These are phyloP conservation scores for Microplitis mediator DNA, from an alignment of 1,140 invertebrate species.

Conservation along the genomic window DNA sequence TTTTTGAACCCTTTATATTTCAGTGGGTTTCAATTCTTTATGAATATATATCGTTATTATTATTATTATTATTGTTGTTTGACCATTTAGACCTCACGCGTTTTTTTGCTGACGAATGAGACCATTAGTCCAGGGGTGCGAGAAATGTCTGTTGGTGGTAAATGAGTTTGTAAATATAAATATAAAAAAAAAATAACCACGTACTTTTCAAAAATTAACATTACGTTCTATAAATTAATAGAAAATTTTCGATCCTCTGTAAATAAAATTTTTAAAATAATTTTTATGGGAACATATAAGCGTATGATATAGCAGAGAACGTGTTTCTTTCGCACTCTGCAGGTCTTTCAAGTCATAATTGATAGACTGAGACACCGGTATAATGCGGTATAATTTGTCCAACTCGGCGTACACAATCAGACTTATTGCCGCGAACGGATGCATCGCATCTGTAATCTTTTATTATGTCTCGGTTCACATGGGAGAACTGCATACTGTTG, in stretches of 20 bases:
- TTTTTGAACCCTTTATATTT: neutral
- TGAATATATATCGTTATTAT: too few relatives aligned
- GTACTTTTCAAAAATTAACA: neutral
- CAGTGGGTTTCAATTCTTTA: neutral
- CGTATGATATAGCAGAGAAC: too few relatives aligned
- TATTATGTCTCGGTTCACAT: constrained; percentile 43
- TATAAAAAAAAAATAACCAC: too few relatives aligned
- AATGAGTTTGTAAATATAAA: constrained; percentile 23
- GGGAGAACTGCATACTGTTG: constrained; percentile 2
- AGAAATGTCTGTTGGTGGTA: constrained; percentile 38
- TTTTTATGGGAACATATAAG: neutral
- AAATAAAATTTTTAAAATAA: too few relatives aligned
- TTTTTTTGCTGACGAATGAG: constrained; percentile 44
- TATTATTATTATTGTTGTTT: too few relatives aligned
- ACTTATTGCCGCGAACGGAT: constrained; percentile 61
- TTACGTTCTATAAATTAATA: neutral
- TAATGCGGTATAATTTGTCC: constrained; percentile 62
- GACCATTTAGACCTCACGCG: neutral
- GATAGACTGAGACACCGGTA: constrained; percentile 57
- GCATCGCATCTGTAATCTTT: constrained; percentile 60
- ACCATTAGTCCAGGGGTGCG: constrained; percentile 43
- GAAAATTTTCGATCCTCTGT: too few relatives aligned
- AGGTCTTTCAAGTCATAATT: constrained; percentile 46
- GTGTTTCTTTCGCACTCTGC: constrained; percentile 2
- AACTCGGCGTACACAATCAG: constrained; percentile 57